Base-by-base conservation (phyloP, 2,888 invertebrate species). In the Lydus trimaculatus region DNA sequence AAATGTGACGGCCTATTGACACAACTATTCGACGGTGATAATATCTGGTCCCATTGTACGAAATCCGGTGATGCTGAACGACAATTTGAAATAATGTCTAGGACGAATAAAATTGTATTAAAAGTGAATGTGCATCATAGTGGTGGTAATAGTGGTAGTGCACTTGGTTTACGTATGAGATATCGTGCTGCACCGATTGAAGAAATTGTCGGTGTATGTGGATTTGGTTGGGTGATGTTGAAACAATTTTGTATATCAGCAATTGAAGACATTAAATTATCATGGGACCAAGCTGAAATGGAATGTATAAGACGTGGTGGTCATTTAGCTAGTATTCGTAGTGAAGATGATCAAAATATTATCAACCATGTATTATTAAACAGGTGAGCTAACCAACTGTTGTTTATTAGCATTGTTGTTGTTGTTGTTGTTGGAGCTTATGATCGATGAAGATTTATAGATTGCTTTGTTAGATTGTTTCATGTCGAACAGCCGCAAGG, bases 171-270 rank as follows among this genome's bases (percentile, higher is more conserved):
- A 75, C 88, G 88, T 73, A 87, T 91, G 67, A 88, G 88, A 83
- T 92, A 91, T 86, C 87, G 88, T 82, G 90, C 91, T 61, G 89
- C 90, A 75, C 87, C 90, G 0, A 84, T 91, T 3, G 87, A 88
- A 6, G 89, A 89, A 28, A 83, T 91, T 2, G 89, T 91, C 28
- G 89, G 90, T 0, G 87, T 88, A 73, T 93, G 92, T 82, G 90
- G 90, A 59, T 92, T 91, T 75, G 92, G 92, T 0, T 93, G 92
- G 91, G 89, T 92, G 68, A 85, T 89, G 3, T 86, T 91, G 69
- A 88, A 89, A 61, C 90, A 90, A 75, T 91, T 91, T 82, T 93
- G 92, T 80, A 87, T 92, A 76, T 84, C 89, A 65, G 89, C 90
- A 7, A 85, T 90, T 68, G 89, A 91, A 74, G 87, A 87, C 56